Evolutionary conservation across 2,888 invertebrate species (phyloP).

Genomic region (Eumacrocentrus americanus): DNA sequence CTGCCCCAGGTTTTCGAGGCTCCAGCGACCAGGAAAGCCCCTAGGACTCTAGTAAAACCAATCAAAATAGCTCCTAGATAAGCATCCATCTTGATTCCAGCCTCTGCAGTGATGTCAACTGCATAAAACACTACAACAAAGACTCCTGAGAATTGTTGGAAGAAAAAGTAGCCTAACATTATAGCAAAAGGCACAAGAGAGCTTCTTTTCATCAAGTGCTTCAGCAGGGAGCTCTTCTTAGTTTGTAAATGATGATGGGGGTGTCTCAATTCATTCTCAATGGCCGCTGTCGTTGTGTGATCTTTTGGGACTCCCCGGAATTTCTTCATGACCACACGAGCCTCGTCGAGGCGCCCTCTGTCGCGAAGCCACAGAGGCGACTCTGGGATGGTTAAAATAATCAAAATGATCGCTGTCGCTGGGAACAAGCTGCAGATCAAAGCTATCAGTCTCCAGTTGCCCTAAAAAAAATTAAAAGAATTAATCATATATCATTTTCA

Average conservation of each 20-base stretch:
- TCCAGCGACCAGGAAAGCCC: constrained; percentile 61
- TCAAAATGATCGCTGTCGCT: constrained; percentile 57
- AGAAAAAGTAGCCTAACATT: constrained; percentile 64
- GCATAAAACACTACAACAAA: constrained; percentile 67
- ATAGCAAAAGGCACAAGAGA: constrained; percentile 63
- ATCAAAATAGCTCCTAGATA: constrained; percentile 64
- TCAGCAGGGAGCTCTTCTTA: constrained; percentile 39
- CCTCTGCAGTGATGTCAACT: constrained; percentile 63
- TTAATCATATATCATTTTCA: background rate
- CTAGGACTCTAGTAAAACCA: constrained; percentile 62
- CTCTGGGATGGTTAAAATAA: constrained; percentile 63
- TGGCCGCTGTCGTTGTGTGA: constrained; percentile 35
- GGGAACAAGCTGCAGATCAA: constrained; percentile 61
- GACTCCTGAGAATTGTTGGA: constrained; percentile 67
- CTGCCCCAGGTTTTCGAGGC: constrained; percentile 66
- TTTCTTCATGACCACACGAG: constrained; percentile 58
- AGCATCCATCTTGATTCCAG: constrained; percentile 62
- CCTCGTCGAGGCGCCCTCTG: constrained; percentile 62
- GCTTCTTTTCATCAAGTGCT: constrained; percentile 55
- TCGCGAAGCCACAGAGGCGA: constrained; percentile 66
- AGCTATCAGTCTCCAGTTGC: constrained; percentile 62
- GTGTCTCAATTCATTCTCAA: constrained; percentile 42
- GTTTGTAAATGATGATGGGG: constrained; percentile 32
- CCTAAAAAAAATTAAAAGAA: constrained; percentile 49
- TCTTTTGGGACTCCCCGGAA: constrained; percentile 57